Evolutionary conservation across 2,888 invertebrate species (phyloP), one percentile per base, ranked within the genome.

Genomic region (Sphaeridia pumilis): DNA sequence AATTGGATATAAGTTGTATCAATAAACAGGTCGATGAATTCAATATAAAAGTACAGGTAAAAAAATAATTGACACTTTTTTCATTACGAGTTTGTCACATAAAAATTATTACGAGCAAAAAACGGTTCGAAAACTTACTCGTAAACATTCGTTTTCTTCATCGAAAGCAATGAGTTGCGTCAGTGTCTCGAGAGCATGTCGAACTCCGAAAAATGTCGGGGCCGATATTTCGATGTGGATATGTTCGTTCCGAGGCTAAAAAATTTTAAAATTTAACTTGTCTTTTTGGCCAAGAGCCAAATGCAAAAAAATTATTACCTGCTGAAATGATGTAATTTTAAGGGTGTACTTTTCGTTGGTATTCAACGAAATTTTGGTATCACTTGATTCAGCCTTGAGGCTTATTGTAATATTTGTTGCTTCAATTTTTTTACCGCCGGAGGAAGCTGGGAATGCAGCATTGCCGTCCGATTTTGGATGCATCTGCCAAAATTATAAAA

Each of bases 391-490:
- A 1, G 62, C 56, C 7, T 58, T 58, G 3, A 64, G 53, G 14
- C 58, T 59, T 35, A 64, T 64, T 22, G 58, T 54, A 1, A 64
- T 31, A 27, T 49, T 49, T 47, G 59, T 64, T 7, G 57, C 49
- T 38, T 63, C 64, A 38, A 63, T 59, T 12, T 59, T 58, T 46
- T 49, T 53, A 21, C 57, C 59, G 34, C 49, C 55, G 0, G 54
- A 59, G 20, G 52, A 25, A 26, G 52, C 36, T 5, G 61, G 62
- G 47, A 55, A 57, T 10, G 54, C 54, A 0, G 62, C 48, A 28
- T 56, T 57, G 0, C 62, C 62, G 41, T 63, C 62, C 10, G 62
- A 63, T 50, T 61, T 64, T n/a, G 64, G 64, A 52, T 60, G 60
- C 60, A 64, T 60, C 62, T 63, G 24, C 12, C 44, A 38, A n/a